Conservation (phyloP, 2,113 vertebrate species). For the Noturus placidus region DNA sequence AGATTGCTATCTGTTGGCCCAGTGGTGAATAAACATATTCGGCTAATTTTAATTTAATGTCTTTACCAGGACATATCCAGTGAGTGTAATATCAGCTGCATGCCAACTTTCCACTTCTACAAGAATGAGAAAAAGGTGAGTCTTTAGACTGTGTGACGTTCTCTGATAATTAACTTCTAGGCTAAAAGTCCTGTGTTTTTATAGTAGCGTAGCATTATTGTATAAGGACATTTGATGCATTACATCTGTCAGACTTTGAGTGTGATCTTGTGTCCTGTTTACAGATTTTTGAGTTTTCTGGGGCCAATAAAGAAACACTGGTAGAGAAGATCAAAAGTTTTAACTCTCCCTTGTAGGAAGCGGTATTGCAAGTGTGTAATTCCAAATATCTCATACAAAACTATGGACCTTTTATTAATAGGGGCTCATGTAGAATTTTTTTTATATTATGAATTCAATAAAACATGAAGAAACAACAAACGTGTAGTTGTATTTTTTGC, state of each 20-base stretch:
- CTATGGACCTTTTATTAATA: neutral
- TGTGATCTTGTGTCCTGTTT: conserved; percentile 14
- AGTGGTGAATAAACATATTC: neutral
- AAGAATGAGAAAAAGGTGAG: conserved; percentile 78
- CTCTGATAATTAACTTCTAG: neutral
- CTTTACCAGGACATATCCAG: conserved; percentile 77
- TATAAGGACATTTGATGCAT: neutral
- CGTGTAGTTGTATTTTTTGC: conserved; percentile 66
- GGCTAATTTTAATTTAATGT: neutral
- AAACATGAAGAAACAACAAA: conserved; percentile 44
- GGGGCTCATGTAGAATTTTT: neutral
- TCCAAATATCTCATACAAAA: neutral
- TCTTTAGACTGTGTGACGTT: neutral
- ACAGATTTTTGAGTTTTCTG: conserved; percentile 64
- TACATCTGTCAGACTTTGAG: neutral
- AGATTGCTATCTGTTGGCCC: conserved; percentile 17
- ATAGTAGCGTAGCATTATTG: neutral
- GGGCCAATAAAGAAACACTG: conserved; percentile 26
- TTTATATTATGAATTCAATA: conserved; percentile 54
- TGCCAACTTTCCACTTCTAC: conserved; percentile 94
- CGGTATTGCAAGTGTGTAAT: neutral
- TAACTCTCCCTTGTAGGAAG: neutral
- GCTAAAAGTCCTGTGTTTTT: neutral
- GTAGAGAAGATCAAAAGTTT: rapidly evolving
- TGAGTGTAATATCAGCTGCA: conserved; percentile 76